These are phyloP conservation scores for Bradypus variegatus DNA, from an alignment of 2,797 vertebrate species.

Conservation along the genomic window DNA sequence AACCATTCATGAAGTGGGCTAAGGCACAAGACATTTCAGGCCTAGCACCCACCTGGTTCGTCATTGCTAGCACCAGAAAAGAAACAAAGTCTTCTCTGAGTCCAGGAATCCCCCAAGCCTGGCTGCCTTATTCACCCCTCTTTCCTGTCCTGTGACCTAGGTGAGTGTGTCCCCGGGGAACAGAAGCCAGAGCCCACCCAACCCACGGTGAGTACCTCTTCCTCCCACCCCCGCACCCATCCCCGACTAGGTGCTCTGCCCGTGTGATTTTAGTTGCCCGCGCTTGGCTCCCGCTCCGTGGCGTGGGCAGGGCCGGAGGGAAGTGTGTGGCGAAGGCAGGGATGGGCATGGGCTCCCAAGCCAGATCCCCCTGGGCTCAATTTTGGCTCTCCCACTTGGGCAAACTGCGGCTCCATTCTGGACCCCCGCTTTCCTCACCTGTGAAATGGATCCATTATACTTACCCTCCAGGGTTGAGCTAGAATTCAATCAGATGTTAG, in stretches of 20 bases:
- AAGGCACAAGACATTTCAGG: rapidly evolving
- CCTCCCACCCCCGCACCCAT: rapidly evolving
- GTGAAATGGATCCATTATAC: background rate
- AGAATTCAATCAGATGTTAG: background rate
- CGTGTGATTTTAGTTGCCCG: background rate
- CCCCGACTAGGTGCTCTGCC: background rate
- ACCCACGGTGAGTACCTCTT: constrained; percentile 66
- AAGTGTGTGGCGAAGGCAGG: background rate
- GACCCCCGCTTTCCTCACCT: background rate
- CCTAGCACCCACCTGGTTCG: rapidly evolving
- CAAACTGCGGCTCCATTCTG: background rate
- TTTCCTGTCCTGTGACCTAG: constrained; percentile 69
- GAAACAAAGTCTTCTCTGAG: background rate
- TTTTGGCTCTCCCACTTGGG: background rate
- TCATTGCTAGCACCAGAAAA: background rate
- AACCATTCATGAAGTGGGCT: background rate
- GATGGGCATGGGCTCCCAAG: background rate
- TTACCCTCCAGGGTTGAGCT: background rate
- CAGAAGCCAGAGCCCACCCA: constrained; percentile 29
- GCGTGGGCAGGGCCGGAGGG: too few relatives aligned
- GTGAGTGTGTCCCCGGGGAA: constrained; percentile 85
- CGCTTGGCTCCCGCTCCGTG: background rate
- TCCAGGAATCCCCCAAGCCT: background rate
- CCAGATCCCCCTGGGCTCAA: background rate
- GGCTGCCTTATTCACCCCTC: background rate